Evolutionary conservation across 2,113 vertebrate species (phyloP).

Genomic region (Vidua chalybeata): DNA sequence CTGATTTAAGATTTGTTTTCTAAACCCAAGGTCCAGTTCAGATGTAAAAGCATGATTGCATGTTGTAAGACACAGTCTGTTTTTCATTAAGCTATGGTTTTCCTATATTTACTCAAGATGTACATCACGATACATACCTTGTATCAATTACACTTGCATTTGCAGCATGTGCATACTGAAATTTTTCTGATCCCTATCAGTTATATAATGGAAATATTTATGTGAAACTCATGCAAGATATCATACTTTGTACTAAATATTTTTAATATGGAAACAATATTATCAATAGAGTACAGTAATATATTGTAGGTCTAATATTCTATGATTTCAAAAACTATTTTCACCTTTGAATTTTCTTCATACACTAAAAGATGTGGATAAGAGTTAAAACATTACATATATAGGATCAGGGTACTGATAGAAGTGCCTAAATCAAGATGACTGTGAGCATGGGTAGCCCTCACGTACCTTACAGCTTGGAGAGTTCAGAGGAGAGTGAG

Average conservation of each 20-base stretch:
- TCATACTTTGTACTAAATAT: not conserved
- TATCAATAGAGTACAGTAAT: not conserved
- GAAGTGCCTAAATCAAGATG: not conserved
- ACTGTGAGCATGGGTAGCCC: not conserved
- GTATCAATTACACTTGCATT: constrained; percentile 68
- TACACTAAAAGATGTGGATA: not conserved
- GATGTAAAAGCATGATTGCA: constrained; percentile 50
- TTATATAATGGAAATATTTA: constrained; percentile 50
- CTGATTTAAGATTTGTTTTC: constrained; percentile 63
- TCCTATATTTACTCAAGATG: constrained; percentile 62
- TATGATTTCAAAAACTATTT: not conserved
- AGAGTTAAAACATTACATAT: not conserved
- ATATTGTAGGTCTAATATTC: not conserved
- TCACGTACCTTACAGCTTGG: rapidly evolving
- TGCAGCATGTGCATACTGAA: constrained; percentile 51
- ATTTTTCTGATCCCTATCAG: constrained; percentile 59
- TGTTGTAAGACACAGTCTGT: constrained; percentile 36
- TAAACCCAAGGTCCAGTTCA: constrained; percentile 32
- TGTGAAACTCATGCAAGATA: not conserved
- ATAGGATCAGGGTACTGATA: not conserved
- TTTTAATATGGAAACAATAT: constrained; percentile 35
- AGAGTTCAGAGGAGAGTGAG: not conserved
- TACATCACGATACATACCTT: constrained; percentile 67
- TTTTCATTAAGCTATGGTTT: constrained; percentile 61
- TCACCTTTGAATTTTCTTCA: not conserved